phyloP scores from a whole-genome alignment of 2,113 vertebrate species.

The Clarias macrocephalus region DNA sequence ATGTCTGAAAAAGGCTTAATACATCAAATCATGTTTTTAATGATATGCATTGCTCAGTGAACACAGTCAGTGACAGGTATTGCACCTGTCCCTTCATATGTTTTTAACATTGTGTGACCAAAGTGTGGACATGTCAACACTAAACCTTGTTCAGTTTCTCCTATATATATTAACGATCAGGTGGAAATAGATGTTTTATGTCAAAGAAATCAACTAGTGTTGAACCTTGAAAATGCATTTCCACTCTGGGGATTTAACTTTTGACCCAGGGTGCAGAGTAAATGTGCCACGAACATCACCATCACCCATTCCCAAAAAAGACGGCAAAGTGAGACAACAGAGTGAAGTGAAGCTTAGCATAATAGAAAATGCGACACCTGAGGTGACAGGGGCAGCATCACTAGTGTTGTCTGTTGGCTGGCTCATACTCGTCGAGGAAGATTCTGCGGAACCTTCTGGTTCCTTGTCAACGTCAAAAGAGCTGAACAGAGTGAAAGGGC shows the following conservation, averaged over 20 bases:
- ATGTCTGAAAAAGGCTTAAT: too few species aligned
- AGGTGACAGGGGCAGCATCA: conserved; percentile 51
- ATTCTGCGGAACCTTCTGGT: conserved; percentile 57
- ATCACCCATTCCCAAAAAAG: conserved; percentile 19
- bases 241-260: background rate
- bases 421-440: conserved; percentile 54
- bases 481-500: conserved; percentile 53
- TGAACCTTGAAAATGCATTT: background rate
- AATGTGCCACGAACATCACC: background rate
- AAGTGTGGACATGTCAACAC: background rate
- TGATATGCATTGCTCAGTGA: background rate
- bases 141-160: background rate
- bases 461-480: conserved; percentile 58
- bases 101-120: background rate
- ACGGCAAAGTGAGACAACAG: background rate
- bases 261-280: background rate
- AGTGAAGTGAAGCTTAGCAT: conserved; percentile 13
- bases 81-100: background rate
- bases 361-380: conserved; percentile 52
- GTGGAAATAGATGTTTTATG: background rate
- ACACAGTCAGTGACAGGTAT: background rate
- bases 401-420: conserved; percentile 49
- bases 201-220: background rate
- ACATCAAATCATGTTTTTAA: background rate
- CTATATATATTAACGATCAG: background rate